Evolutionary conservation across 2,888 invertebrate genomes (phyloP), one percentile per base, ranked within the genome.

Genomic region (Drosophila emarginata): DNA sequence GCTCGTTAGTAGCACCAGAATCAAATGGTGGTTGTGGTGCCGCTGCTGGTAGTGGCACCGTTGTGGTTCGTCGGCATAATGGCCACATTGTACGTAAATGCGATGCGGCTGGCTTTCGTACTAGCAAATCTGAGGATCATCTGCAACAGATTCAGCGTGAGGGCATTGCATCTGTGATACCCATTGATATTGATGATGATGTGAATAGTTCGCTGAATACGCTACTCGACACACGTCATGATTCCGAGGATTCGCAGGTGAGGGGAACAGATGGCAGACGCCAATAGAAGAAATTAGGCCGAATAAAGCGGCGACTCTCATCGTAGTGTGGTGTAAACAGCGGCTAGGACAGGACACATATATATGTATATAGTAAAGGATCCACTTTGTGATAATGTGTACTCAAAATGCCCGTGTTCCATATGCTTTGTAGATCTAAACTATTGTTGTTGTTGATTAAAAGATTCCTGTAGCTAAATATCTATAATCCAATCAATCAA

Each of bases 151-250:
- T 91, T 72, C 92, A 92, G 78, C 91, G 92, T 63, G 92, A 92
- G 76, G 92, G 92, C 81, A 94, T 97, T 92, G 96, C 96, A 89
- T 95, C 97, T 73, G 97, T 97, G 77, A 91, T 92, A 85, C 96
- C 96, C 79, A 97, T 97, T 87, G 97, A 98, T 87, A 96, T 97
- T 90, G 98, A 97, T 91, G 98, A 98, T 91, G 97, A 97, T 91
- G 95, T 97, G 89, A 97, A 97, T 89, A 97, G 97, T 91, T 98
- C 98, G 75, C 93, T 98, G 72, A 97, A 98, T 92, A 97, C 97
- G 71, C 93, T 98, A 69, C 93, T 97, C 77, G 97, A 97, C 93
- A 97, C 96, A 58, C 93, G 95, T 80, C 93, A 93, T 67, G 94
- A 94, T 86, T 93, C 91, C 86, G 93, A 90, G 78, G 91, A 92